phyloP scores from a whole-genome alignment of 2,113 vertebrate species.

The Seriola quinqueradiata region DNA sequence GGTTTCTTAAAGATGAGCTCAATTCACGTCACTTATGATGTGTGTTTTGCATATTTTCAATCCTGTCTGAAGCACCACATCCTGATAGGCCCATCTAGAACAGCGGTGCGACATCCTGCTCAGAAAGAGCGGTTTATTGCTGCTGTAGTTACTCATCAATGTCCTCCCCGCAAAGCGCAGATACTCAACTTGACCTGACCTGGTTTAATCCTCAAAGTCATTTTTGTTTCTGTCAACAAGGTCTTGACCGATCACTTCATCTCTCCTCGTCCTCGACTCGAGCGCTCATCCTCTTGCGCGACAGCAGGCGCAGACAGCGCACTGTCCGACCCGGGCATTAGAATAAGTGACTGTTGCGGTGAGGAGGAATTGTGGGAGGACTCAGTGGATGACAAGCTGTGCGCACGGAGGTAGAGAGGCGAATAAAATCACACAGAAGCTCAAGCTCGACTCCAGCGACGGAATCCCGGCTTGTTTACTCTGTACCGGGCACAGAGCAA shows the following conservation, averaged over 20 bases:
- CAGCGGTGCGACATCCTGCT: constrained; percentile 43
- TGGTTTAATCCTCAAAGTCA: constrained; percentile 50
- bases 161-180: background rate
- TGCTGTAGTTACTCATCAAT: constrained; percentile 1
- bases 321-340: constrained; percentile 11
- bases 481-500: constrained; percentile 27
- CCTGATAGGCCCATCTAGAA: background rate
- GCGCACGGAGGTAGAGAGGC: constrained; percentile 1
- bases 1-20: background rate
- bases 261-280: constrained; percentile 4
- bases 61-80: background rate
- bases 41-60: constrained; percentile 22
- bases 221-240: constrained; percentile 46
- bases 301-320: constrained; percentile 13
- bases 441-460: background rate
- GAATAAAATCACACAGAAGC: background rate
- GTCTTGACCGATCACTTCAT: constrained; percentile 40
- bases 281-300: constrained; percentile 36
- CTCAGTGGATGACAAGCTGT: constrained; percentile 20
- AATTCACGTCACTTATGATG: background rate
- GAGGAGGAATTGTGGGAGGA: constrained; percentile 27
- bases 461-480: constrained; percentile 23
- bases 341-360: background rate
- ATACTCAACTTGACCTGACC: constrained; percentile 33
- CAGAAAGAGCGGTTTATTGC: background rate